Base-by-base conservation (phyloP, 1,140 invertebrate species). In the Liolophura sinensis region DNA sequence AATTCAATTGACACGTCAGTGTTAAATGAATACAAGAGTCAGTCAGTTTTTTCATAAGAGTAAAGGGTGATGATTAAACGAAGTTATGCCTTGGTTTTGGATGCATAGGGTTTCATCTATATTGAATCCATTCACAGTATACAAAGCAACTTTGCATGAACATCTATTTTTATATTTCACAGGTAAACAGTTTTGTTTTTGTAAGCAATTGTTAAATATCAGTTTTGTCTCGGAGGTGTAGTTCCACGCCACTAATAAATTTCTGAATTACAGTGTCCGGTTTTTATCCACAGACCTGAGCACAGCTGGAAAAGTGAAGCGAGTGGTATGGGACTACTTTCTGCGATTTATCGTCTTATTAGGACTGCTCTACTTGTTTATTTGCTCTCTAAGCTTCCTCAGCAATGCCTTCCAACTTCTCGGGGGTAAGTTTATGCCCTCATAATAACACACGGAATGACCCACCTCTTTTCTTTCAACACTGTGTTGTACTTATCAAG, bases 331-430 rank as follows among this genome's bases (percentile, higher is more conserved):
- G 46, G 68, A 65, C 22, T 67, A 69, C 24, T 40, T 78, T 7
- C 15, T 61, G 0, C 85, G 83, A 71, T 20, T 82, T 3, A n/a
- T 82, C 0, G 54, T 73, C 0, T 78, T 88, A 0, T 22, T 87
- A 0, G 60, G 64, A 6, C 73, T 87, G 7, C 80, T 89, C 0
- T 89, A 88, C 77, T 68, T 87, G 27, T 89, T 90, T 76, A 85
- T 89, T 59, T 88, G 87, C 71, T 88, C 88, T 14, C 72, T 89
- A 64, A 87, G 88, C 62, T 81, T 88, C 25, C 79, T 89, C 24
- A 86, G 87, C 27, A 80, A 83, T 6, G 85, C 87, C 6, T 90
- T 89, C 75, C 78, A 85, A 31, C 79, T 89, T 12, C 70, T 90
- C 20, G 88, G 88, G 20, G 88, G 88, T 80, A 71, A 67, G 67